Conservation (phyloP, 2,888 invertebrate genomes). For the Meiosimyza decipiens region DNA sequence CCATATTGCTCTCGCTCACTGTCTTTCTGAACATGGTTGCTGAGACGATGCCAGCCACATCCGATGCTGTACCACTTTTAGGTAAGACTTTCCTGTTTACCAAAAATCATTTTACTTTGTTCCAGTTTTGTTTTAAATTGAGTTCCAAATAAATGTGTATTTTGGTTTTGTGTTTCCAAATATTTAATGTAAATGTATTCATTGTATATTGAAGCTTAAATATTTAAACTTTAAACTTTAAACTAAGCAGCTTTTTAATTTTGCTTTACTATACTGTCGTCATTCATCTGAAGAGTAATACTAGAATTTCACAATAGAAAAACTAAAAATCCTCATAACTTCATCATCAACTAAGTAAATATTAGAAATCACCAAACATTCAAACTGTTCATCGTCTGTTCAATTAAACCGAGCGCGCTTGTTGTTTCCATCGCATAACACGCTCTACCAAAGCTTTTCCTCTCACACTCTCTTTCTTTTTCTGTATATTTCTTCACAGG, state of each 20-base stretch:
- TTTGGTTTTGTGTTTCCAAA: too few species aligned
- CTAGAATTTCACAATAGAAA: too few species aligned
- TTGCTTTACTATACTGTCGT: too few species aligned
- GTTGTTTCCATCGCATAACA: not conserved
- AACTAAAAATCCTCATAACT: too few species aligned
- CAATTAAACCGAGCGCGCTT: not conserved
- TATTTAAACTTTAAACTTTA: too few species aligned
- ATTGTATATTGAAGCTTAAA: too few species aligned
- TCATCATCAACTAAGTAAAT: too few species aligned
- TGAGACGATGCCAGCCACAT: constrained; percentile 98
- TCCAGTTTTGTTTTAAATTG: too few species aligned
- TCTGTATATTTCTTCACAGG: constrained; percentile 34
- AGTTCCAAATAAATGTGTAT: too few species aligned
- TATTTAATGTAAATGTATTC: too few species aligned
- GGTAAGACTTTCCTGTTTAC: constrained; percentile 69
- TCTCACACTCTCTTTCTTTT: constrained; percentile 12
- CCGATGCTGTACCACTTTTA: constrained; percentile 89
- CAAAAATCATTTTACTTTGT: constrained; percentile 20
- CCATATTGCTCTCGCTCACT: constrained; percentile 96
- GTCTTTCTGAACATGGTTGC: constrained; percentile 99
- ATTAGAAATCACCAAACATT: constrained; percentile 17
- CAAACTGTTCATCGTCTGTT: constrained; percentile 19
- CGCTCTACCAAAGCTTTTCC: not conserved
- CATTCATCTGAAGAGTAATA: too few species aligned
- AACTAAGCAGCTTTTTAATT: too few species aligned